Conservation (phyloP, 1,140 invertebrate species). For the Drosophila aff. region DNA sequence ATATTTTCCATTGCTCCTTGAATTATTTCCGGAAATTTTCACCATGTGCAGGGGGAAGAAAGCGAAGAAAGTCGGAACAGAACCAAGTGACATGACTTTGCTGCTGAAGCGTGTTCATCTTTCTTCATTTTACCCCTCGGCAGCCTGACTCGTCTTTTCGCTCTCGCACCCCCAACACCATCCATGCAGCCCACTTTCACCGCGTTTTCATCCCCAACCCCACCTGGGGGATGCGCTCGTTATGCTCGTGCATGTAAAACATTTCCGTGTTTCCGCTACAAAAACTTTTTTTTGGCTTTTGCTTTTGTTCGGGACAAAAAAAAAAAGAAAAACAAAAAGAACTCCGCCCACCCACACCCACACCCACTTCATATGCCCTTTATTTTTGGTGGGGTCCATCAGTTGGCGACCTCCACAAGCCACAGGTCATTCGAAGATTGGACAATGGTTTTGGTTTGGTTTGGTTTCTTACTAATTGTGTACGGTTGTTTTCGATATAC, state of each 20-base stretch:
- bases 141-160: conserved; percentile 16
- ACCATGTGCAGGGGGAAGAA: background rate
- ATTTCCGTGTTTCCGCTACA: conserved; percentile 81
- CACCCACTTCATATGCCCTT: conserved; percentile 1
- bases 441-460: background rate
- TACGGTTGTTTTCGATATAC: too few species aligned
- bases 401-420: background rate
- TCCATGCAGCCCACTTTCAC: background rate
- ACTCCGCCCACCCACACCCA: background rate
- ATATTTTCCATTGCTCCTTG: conserved; percentile 35
- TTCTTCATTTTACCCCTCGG: conserved; percentile 7
- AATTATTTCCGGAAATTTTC: conserved; percentile 12
- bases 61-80: background rate
- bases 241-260: conserved; percentile 75
- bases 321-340: background rate
- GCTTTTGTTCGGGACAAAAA: conserved; percentile 44
- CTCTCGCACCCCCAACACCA: background rate
- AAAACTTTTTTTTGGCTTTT: conserved; percentile 76
- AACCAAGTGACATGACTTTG: conserved; percentile 50
- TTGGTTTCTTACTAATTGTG: background rate
- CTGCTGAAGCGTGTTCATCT: conserved; percentile 37
- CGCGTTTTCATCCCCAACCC: background rate
- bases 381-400: background rate
- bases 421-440: background rate
- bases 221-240: conserved; percentile 13